A percentile compares a stretch with the other conserved stretches of the same genome.
Conservation (phyloP, 2,797 vertebrate genomes). For the Siniperca obscura region DNA sequence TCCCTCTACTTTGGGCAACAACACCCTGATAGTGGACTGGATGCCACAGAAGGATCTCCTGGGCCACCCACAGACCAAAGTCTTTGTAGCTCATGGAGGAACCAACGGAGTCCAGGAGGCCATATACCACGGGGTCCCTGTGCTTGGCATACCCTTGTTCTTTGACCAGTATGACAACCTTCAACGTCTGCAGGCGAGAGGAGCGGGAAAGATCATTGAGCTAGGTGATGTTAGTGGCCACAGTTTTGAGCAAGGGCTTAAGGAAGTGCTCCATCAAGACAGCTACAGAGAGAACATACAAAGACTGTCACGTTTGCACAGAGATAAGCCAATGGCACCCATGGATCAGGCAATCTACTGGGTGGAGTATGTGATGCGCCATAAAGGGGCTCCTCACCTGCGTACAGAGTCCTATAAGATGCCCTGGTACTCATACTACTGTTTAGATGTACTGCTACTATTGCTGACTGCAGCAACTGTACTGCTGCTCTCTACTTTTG, state of each 20-base stretch:
- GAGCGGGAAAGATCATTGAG: conserved; percentile 71
- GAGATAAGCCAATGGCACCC: conserved; percentile 73
- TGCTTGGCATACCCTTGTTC: conserved; percentile 82
- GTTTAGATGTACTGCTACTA: conserved; percentile 72
- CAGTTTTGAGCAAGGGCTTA: conserved; percentile 68
- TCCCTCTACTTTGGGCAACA: conserved; percentile 80
- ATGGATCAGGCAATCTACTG: conserved; percentile 80
- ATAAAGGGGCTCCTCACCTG: conserved; percentile 80
- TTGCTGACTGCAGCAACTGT: conserved; percentile 30
- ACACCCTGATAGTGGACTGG: conserved; percentile 83
- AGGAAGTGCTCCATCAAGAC: conserved; percentile 60
- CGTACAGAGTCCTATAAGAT: conserved; percentile 78
- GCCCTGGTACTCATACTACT: conserved; percentile 81
- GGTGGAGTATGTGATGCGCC: conserved; percentile 82
- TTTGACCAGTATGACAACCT: conserved; percentile 85
- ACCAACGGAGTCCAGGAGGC: conserved; percentile 84
- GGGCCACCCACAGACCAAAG: conserved; percentile 80
- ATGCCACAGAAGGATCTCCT: conserved; percentile 85
- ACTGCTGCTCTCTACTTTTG: conserved; percentile 37
- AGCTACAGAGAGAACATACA: conserved; percentile 80
- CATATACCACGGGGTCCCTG: conserved; percentile 81
- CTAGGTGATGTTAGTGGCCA: conserved; percentile 57
- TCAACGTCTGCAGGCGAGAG: conserved; percentile 74
- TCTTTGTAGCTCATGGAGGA: conserved; percentile 83
- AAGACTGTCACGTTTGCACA: conserved; percentile 75